These are phyloP conservation scores for Sinelater perroti DNA, from an alignment of 2,888 invertebrate genomes.

Conservation along the genomic window DNA sequence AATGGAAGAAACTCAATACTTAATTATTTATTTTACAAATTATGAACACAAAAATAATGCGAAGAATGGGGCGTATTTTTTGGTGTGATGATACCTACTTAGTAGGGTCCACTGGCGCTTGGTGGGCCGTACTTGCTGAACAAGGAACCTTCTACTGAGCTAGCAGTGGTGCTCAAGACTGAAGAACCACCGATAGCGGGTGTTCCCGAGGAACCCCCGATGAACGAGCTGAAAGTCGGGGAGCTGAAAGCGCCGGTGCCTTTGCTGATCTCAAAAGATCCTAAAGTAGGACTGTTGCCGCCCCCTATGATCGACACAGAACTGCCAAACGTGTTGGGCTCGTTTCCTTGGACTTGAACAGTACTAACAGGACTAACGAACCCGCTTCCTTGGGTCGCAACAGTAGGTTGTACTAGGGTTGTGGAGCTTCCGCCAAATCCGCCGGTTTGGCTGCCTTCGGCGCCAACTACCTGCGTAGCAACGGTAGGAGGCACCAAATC, in stretches of 20 bases:
- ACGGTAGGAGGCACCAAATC: background rate
- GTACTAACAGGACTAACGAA: no score
- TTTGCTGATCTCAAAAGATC: background rate
- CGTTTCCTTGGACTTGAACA: background rate
- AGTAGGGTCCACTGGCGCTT: constrained; percentile 13
- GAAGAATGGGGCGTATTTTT: no score
- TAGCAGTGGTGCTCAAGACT: background rate
- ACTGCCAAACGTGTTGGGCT: background rate
- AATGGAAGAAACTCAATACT: no score
- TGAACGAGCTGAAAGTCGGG: no score
- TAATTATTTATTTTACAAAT: no score
- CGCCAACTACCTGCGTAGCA: background rate
- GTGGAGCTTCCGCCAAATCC: background rate
- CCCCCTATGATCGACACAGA: background rate
- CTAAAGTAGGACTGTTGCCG: background rate
- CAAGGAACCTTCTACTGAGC: background rate
- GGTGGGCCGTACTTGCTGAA: constrained; percentile 14
- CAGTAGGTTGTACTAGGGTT: no score
- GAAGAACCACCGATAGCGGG: background rate
- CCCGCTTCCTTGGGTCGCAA: no score
- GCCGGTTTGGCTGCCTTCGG: background rate
- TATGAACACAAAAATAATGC: no score
- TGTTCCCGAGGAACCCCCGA: background rate
- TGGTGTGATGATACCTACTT: background rate
- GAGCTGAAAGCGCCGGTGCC: background rate